phyloP scores from a whole-genome alignment of 2,888 invertebrate genomes.

The Craniophora ligustri region DNA sequence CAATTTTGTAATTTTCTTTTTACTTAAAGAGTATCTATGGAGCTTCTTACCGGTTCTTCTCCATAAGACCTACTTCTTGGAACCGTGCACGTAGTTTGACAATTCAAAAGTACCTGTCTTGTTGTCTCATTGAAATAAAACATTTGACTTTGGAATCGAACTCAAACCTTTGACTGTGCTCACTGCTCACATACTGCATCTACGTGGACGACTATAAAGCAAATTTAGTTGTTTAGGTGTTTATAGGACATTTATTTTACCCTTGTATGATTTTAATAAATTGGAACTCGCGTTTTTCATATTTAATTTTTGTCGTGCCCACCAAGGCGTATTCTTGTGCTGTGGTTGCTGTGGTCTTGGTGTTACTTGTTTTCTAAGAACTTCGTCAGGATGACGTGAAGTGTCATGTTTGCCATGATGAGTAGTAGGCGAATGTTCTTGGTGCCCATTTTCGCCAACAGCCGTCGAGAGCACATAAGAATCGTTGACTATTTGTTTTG shows the following conservation, averaged over 20 bases:
- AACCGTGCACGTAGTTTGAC: too few relatives aligned
- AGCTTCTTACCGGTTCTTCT: too few relatives aligned
- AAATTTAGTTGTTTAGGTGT: not conserved
- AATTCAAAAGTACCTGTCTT: too few relatives aligned
- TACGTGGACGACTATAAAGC: not conserved
- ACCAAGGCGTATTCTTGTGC: slow-evolving; percentile 6
- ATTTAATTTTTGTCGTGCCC: slow-evolving; percentile 3
- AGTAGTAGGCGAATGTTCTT: not conserved
- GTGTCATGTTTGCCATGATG: not conserved
- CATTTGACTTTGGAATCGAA: too few relatives aligned
- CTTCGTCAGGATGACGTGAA: not conserved
- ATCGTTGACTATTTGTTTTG: not conserved
- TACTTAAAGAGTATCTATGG: too few relatives aligned
- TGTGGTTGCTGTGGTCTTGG: too few relatives aligned
- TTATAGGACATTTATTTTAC: not conserved
- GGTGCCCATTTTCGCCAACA: not conserved
- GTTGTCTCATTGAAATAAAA: too few relatives aligned
- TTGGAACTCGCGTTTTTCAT: not conserved
- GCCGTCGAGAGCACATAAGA: slow-evolving; percentile 9
- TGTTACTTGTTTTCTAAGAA: not conserved
- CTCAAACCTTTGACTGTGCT: too few relatives aligned
- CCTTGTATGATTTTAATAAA: not conserved
- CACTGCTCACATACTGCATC: too few relatives aligned
- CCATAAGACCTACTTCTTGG: too few relatives aligned
- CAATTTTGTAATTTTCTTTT: too few relatives aligned